Base-by-base conservation (phyloP, 2,888 invertebrate genomes). In the Pollenia angustigena region DNA sequence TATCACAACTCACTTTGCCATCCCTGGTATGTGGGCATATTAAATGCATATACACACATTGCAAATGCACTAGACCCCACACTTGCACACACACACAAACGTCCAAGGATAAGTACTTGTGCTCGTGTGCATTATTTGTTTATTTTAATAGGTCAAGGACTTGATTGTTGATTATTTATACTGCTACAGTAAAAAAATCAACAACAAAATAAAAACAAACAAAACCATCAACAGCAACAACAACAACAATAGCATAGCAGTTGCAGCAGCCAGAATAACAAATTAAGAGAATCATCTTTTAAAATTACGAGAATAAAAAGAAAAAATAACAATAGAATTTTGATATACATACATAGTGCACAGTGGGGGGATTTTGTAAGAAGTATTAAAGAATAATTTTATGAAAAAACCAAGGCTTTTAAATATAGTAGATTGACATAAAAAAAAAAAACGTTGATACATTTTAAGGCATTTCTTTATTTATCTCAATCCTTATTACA, bases 111-210 rank as follows among this genome's bases (percentile, higher is more conserved):
- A 32, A 52, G 2, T 48, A 58, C 42, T 23, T 16, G 48, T 48
- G 40, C 40, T 14, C n/a, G 54, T 58, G 32, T 78, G 64, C 69
- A 69, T 52, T 46, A 66, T 76, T n/a, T 54, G 54, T 78, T 60
- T 60, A 60, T 69, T 82, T 83, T 79, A 64, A 86, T 86, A 83
- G 86, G 86, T 86, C 86, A 86, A 86, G 86, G 86, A 83, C 86
- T 86, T 86, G 68, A 82, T 85, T 78, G 78, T 81, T 76, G 69
- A 85, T 82, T 85, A 79, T 82, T 85, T 82, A 81, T 79, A 64
- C 54, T 71, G 78, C 68, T 74, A 44, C 78, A 54, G 52, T 44
- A 64, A 72, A 32, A 46, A 32, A 32, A 32, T 32, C 50, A 79
- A 12, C 52, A 85, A 58, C 76, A 76, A 81, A 48, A 62, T 46